Evolutionary conservation across 2,113 vertebrate species (phyloP), one percentile per base, ranked within the genome.

Genomic region (Thamnophis sirtalis): DNA sequence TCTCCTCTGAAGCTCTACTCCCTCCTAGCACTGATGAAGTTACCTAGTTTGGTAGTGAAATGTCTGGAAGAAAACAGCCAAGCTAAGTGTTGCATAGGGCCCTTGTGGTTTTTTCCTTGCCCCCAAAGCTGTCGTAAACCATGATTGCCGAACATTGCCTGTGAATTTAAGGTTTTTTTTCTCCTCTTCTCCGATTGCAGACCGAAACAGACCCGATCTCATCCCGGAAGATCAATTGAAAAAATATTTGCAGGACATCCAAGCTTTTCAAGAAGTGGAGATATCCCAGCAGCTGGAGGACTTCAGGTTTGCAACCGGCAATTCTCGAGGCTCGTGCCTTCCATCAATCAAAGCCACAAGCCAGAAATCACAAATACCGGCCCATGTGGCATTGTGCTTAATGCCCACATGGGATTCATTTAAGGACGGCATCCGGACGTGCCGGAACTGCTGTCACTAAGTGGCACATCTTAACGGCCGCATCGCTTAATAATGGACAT

Each of bases 261-360:
- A 98, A 90, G 88, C 19, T 5, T 5, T 90, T 73, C 98, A 98
- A 96, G 91, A 94, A 24, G 9, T 19, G 0, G 96, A 98, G 13
- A 96, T 99, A 92, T 80, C 91, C 89, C 97, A 96, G 58, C 98
- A 98, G 97, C 97, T 99, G 63, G 98, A 99, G 0, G 98, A 99
- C 95, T 99, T 98, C 96, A 98, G 98, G 97, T 98, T 60, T 63
- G 73, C 54, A 3, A 21, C 19, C 28, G 1, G 9, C 9, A 5
- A 80, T 38, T 73, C 68, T 33, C 68, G 8, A 38, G n/a, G 28
- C 10, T 2, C 38, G 68, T 17, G 8, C 5, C 6, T 80, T 38
- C 33, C 15, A 2, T 0, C 68, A 38, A 38, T 80, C 6, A 80
- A 80, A 80, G 17, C 38, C 68, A 19, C 33, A 38, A 19, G 6